phyloP scores from a whole-genome alignment of 1,140 invertebrate genomes.

The Penaeus japonicus region DNA sequence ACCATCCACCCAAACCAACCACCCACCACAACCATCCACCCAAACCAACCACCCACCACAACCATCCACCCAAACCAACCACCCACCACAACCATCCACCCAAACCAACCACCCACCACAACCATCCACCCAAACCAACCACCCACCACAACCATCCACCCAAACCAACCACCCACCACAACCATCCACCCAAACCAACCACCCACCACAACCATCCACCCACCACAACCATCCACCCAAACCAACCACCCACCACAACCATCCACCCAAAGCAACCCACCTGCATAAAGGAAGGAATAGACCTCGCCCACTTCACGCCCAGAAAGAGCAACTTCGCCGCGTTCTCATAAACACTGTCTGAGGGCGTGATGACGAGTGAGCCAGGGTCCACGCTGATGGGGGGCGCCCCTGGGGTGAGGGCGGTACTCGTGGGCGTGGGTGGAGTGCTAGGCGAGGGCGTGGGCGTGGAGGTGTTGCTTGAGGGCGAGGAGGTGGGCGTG shows the following conservation, averaged over 20 bases:
- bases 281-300: slow-evolving; percentile 78
- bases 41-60: too few species aligned
- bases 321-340: slow-evolving; percentile 80
- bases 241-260: neutral
- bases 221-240: neutral
- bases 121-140: too few species aligned
- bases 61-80: too few species aligned
- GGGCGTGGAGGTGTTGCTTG: neutral
- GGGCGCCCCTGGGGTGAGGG: slow-evolving; percentile 24
- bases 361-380: slow-evolving; percentile 54
- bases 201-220: neutral
- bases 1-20: too few species aligned
- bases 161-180: too few species aligned
- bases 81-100: too few species aligned
- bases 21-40: too few species aligned
- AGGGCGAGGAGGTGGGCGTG: neutral
- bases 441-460: neutral
- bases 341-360: slow-evolving; percentile 75
- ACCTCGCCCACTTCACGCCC: slow-evolving; percentile 79
- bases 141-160: too few species aligned
- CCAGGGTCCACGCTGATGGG: slow-evolving; percentile 40
- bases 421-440: neutral
- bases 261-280: slow-evolving; percentile 63
- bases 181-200: too few species aligned
- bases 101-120: too few species aligned